Evolutionary conservation across 1,140 invertebrate genomes (phyloP).

Genomic region (Drosophila tropicalis): DNA sequence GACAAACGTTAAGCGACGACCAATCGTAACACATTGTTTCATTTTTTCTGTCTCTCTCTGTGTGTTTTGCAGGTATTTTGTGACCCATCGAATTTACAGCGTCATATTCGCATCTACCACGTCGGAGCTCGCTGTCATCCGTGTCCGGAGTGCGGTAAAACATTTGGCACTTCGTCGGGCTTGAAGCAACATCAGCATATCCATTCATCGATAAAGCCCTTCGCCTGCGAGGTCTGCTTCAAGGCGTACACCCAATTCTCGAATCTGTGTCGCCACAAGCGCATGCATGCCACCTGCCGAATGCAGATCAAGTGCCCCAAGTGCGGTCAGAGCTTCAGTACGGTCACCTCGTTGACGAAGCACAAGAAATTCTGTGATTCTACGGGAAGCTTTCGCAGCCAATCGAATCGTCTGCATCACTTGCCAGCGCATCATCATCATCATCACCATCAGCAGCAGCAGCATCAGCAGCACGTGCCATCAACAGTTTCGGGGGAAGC

Average conservation of each 20-base stretch:
- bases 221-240: constrained; percentile 96
- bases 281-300: constrained; percentile 97
- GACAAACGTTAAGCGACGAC: constrained; percentile 15
- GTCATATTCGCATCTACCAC: constrained; percentile 97
- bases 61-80: constrained; percentile 91
- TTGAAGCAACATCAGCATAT: constrained; percentile 99
- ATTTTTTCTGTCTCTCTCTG: constrained; percentile 38
- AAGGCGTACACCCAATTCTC: constrained; percentile 99
- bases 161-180: constrained; percentile 98
- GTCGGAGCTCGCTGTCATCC: constrained; percentile 96
- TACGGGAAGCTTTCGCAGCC: constrained; percentile 76
- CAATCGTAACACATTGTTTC: constrained; percentile 41
- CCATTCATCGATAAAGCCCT: constrained; percentile 99
- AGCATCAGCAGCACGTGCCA: constrained; percentile 28
- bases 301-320: constrained; percentile 95
- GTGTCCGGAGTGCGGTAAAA: constrained; percentile 98
- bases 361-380: constrained; percentile 94
- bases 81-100: constrained; percentile 97
- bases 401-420: constrained; percentile 27
- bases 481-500: constrained; percentile 21
- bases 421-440: constrained; percentile 56
- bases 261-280: constrained; percentile 99
- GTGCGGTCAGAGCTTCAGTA: constrained; percentile 95
- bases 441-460: constrained; percentile 26
- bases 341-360: constrained; percentile 92